Evolutionary conservation across 1,140 invertebrate genomes (phyloP).

Genomic region (Danaus plexippus): DNA sequence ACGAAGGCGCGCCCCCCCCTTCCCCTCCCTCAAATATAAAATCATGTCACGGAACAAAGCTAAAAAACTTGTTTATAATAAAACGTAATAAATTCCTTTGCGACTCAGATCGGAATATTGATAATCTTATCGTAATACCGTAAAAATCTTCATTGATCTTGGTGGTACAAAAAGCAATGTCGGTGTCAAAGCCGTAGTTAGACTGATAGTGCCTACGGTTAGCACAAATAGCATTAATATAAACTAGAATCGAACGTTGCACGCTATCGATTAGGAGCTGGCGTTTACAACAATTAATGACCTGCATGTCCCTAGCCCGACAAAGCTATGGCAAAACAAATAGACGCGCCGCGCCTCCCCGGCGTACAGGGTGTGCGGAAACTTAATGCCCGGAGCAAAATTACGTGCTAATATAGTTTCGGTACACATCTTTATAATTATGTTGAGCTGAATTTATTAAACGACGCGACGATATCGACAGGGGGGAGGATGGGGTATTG

Average conservation of each 20-base stretch:
- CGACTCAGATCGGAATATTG: no score
- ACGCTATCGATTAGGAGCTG: conserved; percentile 67
- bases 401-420: conserved; percentile 10
- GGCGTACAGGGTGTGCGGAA: conserved; percentile 29
- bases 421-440: no score
- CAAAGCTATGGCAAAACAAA: conserved; percentile 71
- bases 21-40: no score
- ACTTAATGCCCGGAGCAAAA: conserved; percentile 11
- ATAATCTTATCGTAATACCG: no score
- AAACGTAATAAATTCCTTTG: no score
- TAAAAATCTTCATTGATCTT: no score
- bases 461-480: no score
- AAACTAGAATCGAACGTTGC: conserved; percentile 68
- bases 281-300: conserved; percentile 71
- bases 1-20: no score
- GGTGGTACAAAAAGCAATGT: conserved; percentile 22
- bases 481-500: no score
- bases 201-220: conserved; percentile 44
- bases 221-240: conserved; percentile 70
- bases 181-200: conserved; percentile 34
- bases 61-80: no score
- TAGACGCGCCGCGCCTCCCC: conserved; percentile 59
- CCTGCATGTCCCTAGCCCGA: conserved; percentile 67
- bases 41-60: no score
- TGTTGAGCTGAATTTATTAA: no score